phyloP scores from a whole-genome alignment of 1,140 invertebrate species.

The Micrasema minimum region DNA sequence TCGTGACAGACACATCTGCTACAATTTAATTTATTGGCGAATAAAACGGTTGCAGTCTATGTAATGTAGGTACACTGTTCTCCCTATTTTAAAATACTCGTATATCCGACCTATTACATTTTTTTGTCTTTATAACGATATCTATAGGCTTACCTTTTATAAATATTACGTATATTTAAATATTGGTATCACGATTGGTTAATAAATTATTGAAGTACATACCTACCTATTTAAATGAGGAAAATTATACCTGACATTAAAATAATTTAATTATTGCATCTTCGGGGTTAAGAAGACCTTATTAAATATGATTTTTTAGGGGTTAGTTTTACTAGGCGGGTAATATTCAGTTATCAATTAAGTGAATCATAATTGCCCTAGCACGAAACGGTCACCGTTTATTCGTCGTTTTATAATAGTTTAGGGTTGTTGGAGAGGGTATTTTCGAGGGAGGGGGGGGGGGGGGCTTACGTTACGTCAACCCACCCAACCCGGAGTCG shows the following conservation, averaged over 20 bases:
- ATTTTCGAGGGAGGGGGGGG: background rate
- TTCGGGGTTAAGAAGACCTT: background rate
- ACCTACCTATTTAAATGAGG: too few species aligned
- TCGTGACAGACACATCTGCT: constrained; percentile 18
- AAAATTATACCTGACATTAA: too few species aligned
- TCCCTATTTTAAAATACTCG: too few species aligned
- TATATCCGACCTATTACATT: too few species aligned
- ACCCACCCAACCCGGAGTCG: too few species aligned
- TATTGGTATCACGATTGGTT: too few species aligned
- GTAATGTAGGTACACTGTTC: too few species aligned
- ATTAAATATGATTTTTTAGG: constrained; percentile 17
- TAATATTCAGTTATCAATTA: constrained; percentile 39
- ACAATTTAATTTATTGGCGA: constrained; percentile 17
- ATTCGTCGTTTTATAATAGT: background rate
- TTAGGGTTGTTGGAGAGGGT: background rate
- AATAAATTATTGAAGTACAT: too few species aligned
- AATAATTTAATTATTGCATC: constrained; percentile 3
- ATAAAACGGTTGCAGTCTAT: constrained; percentile 12
- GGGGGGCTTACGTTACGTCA: background rate
- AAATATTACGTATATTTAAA: too few species aligned
- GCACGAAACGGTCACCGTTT: background rate
- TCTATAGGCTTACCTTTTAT: too few species aligned
- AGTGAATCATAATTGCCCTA: constrained; percentile 45
- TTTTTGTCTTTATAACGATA: too few species aligned
- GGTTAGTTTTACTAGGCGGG: constrained; percentile 13